These are phyloP conservation scores for Heloderma charlesbogerti DNA, from an alignment of 2,113 vertebrate genomes.

Conservation along the genomic window DNA sequence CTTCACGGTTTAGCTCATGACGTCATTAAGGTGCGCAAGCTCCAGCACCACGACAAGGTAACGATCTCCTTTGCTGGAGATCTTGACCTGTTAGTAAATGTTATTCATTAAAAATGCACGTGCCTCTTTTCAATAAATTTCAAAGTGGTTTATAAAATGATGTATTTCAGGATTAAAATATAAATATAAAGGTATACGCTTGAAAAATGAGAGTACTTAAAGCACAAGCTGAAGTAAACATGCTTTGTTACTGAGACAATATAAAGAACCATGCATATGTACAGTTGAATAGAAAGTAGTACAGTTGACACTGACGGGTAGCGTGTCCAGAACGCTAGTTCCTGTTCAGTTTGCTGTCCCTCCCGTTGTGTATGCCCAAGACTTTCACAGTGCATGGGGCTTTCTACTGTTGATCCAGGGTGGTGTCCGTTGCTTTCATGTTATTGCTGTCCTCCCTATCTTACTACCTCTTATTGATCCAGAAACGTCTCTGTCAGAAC, in stretches of 20 bases:
- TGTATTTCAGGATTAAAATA: not conserved
- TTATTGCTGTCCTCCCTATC: fast-evolving
- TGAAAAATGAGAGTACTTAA: not conserved
- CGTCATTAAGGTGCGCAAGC: too few relatives aligned
- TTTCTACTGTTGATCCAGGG: not conserved
- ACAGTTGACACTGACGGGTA: too few relatives aligned
- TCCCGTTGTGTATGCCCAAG: not conserved
- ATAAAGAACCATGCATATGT: not conserved
- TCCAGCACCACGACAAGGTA: too few relatives aligned
- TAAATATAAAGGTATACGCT: not conserved
- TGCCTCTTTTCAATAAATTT: not conserved
- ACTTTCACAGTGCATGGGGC: not conserved
- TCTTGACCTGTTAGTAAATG: not conserved
- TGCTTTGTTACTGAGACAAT: not conserved
- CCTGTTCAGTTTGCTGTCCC: not conserved
- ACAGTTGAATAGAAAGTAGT: not conserved
- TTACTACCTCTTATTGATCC: not conserved
- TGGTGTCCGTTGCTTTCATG: not conserved
- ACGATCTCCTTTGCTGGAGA: too few relatives aligned
- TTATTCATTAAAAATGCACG: not conserved
- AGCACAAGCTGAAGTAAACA: not conserved
- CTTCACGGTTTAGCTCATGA: too few relatives aligned
- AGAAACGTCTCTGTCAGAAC: constrained; percentile 79
- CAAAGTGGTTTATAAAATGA: not conserved
- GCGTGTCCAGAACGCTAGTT: too few relatives aligned